phyloP scores from a whole-genome alignment of 2,888 invertebrate genomes.

The Sipha maydis region DNA sequence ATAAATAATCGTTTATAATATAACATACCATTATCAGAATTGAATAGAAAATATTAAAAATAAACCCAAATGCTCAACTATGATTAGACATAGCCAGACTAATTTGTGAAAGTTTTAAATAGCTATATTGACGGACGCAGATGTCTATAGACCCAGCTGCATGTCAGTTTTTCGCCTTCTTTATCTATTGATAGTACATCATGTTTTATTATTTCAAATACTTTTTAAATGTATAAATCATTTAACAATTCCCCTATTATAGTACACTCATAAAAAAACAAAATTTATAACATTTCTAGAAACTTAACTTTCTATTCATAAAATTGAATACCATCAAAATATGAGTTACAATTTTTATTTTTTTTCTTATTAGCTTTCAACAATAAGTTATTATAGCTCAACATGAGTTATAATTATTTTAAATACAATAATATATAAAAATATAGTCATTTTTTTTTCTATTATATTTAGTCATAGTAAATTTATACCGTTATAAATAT shows the following conservation, averaged over 20 bases:
- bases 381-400: no score
- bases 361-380: no score
- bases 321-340: not conserved
- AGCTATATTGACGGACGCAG: conserved; percentile 4
- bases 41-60: not conserved
- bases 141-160: not conserved
- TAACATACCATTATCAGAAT: not conserved
- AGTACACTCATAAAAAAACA: not conserved
- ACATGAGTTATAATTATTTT: no score
- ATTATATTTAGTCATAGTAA: no score
- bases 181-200: not conserved
- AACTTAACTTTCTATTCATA: conserved; percentile 5
- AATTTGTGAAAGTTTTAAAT: conserved; percentile 38
- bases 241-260: not conserved
- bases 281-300: not conserved
- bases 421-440: no score
- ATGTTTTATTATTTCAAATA: not conserved
- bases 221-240: not conserved
- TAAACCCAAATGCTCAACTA: not conserved
- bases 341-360: no score
- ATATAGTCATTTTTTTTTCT: no score
- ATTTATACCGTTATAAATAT: no score
- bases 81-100: conserved; percentile 35
- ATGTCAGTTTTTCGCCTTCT: not conserved
- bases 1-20: no score